Conservation (phyloP, 2,797 vertebrate species). For the Sebastes baramenuke region DNA sequence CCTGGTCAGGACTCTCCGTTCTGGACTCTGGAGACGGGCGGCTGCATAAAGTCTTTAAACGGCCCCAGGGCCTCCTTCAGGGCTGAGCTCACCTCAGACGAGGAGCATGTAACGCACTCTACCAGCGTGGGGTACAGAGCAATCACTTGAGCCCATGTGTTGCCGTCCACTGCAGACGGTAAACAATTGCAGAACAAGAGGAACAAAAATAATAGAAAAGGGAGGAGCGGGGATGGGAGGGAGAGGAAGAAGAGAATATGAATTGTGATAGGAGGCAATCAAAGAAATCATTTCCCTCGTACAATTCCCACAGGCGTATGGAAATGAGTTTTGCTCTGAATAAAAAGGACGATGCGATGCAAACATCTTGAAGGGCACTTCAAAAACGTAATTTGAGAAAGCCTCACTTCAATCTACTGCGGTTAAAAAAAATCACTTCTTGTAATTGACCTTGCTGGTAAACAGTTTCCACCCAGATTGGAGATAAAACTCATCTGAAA, state of each 20-base stretch:
- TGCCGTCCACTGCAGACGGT: conserved; percentile 89
- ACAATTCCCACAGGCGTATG: conserved; percentile 46
- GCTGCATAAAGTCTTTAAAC: conserved; percentile 99
- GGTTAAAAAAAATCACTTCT: conserved; percentile 4
- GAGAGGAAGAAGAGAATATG: conserved; percentile 15
- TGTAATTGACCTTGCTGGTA: conserved; percentile 59
- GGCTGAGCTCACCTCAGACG: conserved; percentile 95
- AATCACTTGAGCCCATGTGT: conserved; percentile 97
- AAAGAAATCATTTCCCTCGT: conserved; percentile 54
- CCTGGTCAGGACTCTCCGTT: conserved; percentile 96
- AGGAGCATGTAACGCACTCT: conserved; percentile 97
- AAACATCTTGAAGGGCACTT: conserved; percentile 64
- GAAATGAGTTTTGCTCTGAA: conserved; percentile 51
- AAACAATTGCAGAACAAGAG: neutral
- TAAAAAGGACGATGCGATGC: conserved; percentile 17
- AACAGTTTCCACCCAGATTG: conserved; percentile 42
- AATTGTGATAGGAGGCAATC: conserved; percentile 55
- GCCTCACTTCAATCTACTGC: conserved; percentile 40
- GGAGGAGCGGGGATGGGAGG: neutral
- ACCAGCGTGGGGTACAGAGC: conserved; percentile 97
- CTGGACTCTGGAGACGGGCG: conserved; percentile 94
- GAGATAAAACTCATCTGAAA: conserved; percentile 45
- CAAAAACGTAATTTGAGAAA: conserved; percentile 48
- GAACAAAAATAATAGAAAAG: neutral
- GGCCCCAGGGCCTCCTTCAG: conserved; percentile 97